Evolutionary conservation across 2,113 vertebrate genomes (phyloP), one percentile per base, ranked within the genome.

Genomic region (Oxyruncus cristatus): DNA sequence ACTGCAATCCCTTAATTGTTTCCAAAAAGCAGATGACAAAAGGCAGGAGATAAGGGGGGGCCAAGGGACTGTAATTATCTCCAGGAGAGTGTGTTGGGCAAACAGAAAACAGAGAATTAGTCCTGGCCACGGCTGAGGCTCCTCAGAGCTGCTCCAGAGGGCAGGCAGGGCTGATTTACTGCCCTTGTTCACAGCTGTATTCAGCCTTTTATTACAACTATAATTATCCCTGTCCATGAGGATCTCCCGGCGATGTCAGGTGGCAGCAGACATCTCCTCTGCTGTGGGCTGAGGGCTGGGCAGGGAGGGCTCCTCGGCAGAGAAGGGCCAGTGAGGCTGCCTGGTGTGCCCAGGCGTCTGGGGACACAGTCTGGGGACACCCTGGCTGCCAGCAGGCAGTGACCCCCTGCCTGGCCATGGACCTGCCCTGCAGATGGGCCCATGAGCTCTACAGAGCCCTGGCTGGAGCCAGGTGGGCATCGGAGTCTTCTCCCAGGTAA

Each of bases 1-100:
- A 41, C 44, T 41, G 65, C 70, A 46, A 77, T 91, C 79, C 89
- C 19, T 72, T 80, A 72, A 91, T 81, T 72, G 78, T 76, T 76
- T 58, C 23, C 37, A 26, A 82, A 65, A 72, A 56, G 49, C 52
- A 32, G 74, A 85, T 63, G 58, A 47, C 77, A 76, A 88, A 94
- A 87, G 66, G 35, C 74, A 73, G 63, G 59, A 78, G 79, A 86
- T n/a, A n/a, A n/a, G n/a, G n/a, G n/a, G n/a, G n/a, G n/a, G n/a
- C n/a, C n/a, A n/a, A n/a, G n/a, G n/a, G n/a, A n/a, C n/a, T n/a
- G n/a, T n/a, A n/a, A n/a, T n/a, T n/a, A n/a, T 92, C 95, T 76
- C 56, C 6, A 2, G 94, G 95, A 93, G 92, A 91, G 93, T 15
- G 11, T 12, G 53, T n/a, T 94, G 96, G 96, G 96, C 94, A 49